Conservation (phyloP, 23 tunicate species). For the Phallusia fumigata region DNA sequence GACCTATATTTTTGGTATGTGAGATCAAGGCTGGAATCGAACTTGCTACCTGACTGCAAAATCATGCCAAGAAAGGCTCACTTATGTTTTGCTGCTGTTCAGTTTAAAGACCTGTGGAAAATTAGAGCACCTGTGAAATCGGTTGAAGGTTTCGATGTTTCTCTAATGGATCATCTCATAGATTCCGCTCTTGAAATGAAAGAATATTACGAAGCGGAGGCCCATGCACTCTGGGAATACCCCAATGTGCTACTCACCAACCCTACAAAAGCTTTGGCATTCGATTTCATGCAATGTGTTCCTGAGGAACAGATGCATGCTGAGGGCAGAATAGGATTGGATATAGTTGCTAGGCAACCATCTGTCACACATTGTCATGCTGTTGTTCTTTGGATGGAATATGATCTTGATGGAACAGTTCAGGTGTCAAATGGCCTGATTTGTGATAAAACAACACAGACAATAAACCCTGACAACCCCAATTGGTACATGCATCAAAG, state of each 20-base stretch:
- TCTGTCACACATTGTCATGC: conserved; percentile 34
- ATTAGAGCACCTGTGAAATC: conserved; percentile 92
- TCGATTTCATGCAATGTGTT: conserved; percentile 51
- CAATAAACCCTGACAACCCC: not conserved
- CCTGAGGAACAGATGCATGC: conserved; percentile 15
- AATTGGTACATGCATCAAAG: conserved; percentile 75
- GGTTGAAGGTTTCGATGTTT: conserved; percentile 89
- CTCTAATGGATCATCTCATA: conserved; percentile 84
- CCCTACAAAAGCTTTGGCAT: conserved; percentile 41
- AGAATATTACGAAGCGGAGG: conserved; percentile 77
- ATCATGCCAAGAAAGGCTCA: conserved; percentile 55
- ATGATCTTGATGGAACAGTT: conserved; percentile 34
- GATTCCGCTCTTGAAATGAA: conserved; percentile 58
- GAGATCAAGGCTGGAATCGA: conserved; percentile 36
- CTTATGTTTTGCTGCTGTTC: conserved; percentile 57
- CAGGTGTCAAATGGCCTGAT: conserved; percentile 52
- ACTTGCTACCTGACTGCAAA: conserved; percentile 20
- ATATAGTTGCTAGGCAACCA: not conserved
- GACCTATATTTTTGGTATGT: conserved; percentile 87
- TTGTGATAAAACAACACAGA: not conserved
- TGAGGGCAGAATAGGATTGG: not conserved
- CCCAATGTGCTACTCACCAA: conserved; percentile 48
- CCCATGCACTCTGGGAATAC: conserved; percentile 94
- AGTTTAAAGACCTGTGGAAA: conserved; percentile 78
- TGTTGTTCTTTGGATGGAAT: conserved; percentile 93